Evolutionary conservation across 2,888 invertebrate genomes (phyloP), one percentile per base, ranked within the genome.

Genomic region (Kuschelorhynchus macadamiae): DNA sequence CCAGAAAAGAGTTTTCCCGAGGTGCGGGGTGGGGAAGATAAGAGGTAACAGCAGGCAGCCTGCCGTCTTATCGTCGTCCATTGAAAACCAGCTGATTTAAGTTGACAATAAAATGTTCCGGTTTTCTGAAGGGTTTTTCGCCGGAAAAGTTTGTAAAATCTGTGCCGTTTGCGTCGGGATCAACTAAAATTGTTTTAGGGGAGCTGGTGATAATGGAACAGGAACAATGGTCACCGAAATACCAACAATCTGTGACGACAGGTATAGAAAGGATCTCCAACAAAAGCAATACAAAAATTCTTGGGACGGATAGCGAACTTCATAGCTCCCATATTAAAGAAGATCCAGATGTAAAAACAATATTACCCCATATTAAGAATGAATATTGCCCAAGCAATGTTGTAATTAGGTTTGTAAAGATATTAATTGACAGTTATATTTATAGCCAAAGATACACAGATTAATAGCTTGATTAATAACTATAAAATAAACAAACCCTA

Each of bases 11-110:
- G n/a, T n/a, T n/a, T n/a, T n/a, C n/a, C n/a, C n/a, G n/a, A n/a
- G n/a, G n/a, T 18, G 33, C 20, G 56, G 8, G 11, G 63, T n/a
- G 63, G 47, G 55, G 47, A 46, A 63, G 41, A 55, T 44, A 55
- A 55, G 63, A 36, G 53, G 63, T 30, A 55, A 42, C 56, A 67
- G 69, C 69, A 71, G 71, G 68, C 69, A 55, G 69, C 65, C 62
- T 69, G 69, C 66, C 67, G 70, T 64, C 67, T 55, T 57, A 30
- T 46, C 72, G 78, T 80, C 80, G 77, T 79, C 81, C 81, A 81
- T 81, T 81, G 80, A 78, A 79, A 79, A 81, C 82, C 83, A 83
- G 82, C 82, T 83, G 83, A 83, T 82, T 80, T 78, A 75, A 81
- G 80, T 82, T 82, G 82, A 81, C 81, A 81, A 81, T 81, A 82